Base-by-base conservation (phyloP, 2,888 invertebrate genomes). In the Conchocele bisecta region DNA sequence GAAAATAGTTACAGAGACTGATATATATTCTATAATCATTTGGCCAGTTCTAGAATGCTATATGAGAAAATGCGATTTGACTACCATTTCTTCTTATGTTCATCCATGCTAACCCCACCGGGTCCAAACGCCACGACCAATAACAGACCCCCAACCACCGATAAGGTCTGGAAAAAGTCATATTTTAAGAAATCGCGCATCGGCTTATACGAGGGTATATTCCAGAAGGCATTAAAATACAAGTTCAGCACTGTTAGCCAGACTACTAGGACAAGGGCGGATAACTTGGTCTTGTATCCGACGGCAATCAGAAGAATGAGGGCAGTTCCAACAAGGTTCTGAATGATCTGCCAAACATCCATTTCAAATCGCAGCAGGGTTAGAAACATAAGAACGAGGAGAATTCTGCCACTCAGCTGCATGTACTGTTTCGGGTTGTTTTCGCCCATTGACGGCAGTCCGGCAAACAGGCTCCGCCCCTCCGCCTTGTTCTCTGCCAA, bases 171-270 rank as follows among this genome's bases (percentile, higher is more conserved):
- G 70, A 96, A 96, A 94, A 99, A 99, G 93, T 99, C 99, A 91
- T 99, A 99, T 93, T 99, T 99, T 83, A 99, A 95, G 93, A 99
- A 99, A 93, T 99, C 99, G 91, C 99, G 94, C 84, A 99, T 95
- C 60, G 98, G 98, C 89, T 97, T 97, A 92, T 98, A 96, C 7
- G 96, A 94, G 3, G 98, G 98, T 90, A 99, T 95, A 86, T 94
- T 94, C 99, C 99, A 99, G 97, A 98, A 99, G 80, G 98, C 97
- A 92, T 99, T 99, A 92, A 98, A 96, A 92, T 98, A 99, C 83
- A 99, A 93, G 92, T 99, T 99, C 86, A 99, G 94, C 48, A 95
- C 93, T 3, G 95, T 93, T 57, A 99, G 93, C 92, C 99, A 95
- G 54, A 96, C 91, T 57, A 99, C 98, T 79, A 99, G 94, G 89